These are phyloP conservation scores for Crypturellus undulatus DNA, from an alignment of 2,113 vertebrate species.

Conservation along the genomic window DNA sequence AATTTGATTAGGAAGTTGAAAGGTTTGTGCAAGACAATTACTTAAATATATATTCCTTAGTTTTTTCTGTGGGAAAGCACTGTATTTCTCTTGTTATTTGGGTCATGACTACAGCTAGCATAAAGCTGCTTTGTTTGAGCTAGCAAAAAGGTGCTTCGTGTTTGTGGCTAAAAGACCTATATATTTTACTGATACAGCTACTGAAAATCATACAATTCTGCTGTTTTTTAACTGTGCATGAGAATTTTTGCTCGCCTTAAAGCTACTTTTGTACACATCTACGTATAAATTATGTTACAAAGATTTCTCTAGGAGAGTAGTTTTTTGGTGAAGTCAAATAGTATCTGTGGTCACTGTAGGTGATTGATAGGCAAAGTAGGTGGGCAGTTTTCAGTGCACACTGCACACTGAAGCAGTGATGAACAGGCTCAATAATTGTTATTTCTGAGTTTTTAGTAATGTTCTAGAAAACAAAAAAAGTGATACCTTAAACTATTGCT, in stretches of 20 bases:
- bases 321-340: background rate
- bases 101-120: background rate
- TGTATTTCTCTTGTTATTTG: background rate
- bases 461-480: background rate
- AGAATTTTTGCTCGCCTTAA: background rate
- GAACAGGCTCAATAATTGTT: background rate
- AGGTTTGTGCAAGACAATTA: background rate
- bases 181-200: background rate
- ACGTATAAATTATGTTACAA: background rate
- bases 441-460: background rate
- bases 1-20: background rate
- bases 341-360: background rate
- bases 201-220: background rate
- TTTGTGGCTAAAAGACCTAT: background rate
- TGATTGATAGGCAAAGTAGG: background rate
- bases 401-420: background rate
- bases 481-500: background rate
- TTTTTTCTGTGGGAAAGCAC: background rate
- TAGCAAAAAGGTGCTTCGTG: background rate
- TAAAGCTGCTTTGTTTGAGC: background rate
- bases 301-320: background rate
- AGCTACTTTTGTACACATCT: fast-evolving
- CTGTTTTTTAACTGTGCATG: fast-evolving
- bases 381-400: background rate
- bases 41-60: background rate